A percentile compares a stretch with the other conserved stretches of the same genome.
Conservation (phyloP, 2,888 invertebrate genomes). For the Cephus spinipes region DNA sequence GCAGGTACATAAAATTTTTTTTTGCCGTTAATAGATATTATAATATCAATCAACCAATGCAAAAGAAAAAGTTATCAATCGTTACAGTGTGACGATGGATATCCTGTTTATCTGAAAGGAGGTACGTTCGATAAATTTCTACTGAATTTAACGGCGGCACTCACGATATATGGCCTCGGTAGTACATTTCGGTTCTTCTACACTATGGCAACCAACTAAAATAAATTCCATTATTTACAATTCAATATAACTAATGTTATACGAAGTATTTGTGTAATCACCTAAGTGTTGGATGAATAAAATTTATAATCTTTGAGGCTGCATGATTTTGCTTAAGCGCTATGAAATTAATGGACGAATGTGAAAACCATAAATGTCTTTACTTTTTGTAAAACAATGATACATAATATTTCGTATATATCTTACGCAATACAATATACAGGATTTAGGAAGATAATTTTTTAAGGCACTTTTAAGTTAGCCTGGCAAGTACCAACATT, state of each 20-base stretch:
- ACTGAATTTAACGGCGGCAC: slow-evolving; percentile 12
- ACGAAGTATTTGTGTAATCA: neutral
- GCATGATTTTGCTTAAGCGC: neutral
- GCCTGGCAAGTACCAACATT: slow-evolving; percentile 40
- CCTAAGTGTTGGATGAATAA: neutral
- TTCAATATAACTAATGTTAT: neutral
- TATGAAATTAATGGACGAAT: neutral
- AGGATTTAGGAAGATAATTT: slow-evolving; percentile 34
- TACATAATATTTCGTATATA: slow-evolving; percentile 27
- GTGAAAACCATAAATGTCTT: slow-evolving; percentile 30
- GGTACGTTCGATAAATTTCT: slow-evolving; percentile 70
- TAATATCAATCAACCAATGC: neutral
- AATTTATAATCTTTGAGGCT: neutral
- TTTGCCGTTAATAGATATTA: neutral
- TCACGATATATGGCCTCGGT: slow-evolving; percentile 10
- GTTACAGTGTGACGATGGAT: slow-evolving; percentile 71
- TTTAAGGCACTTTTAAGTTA: slow-evolving; percentile 48
- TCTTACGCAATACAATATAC: slow-evolving; percentile 22
- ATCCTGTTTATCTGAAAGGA: slow-evolving; percentile 73
- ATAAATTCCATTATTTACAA: neutral
- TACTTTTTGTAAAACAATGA: slow-evolving; percentile 31
- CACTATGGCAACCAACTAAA: neutral
- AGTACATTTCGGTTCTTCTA: neutral
- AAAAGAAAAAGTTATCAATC: slow-evolving; percentile 6
- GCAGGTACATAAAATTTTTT: slow-evolving; percentile 41